A percentile compares a stretch with the other conserved stretches of the same genome.
phyloP scores from a whole-genome alignment of 2,113 vertebrate genomes.

The Myrmecobius fasciatus region DNA sequence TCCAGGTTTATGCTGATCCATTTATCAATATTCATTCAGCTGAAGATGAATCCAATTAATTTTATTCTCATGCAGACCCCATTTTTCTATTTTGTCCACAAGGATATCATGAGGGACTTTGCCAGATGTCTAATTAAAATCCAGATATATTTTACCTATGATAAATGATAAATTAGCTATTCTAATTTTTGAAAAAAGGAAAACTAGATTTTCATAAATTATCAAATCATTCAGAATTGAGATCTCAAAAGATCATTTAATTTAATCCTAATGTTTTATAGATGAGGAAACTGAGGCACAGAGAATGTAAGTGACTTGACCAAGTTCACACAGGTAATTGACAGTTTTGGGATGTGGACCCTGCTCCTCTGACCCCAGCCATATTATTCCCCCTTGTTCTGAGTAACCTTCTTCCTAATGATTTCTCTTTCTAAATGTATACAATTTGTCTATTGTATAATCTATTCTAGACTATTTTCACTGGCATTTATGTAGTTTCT shows the following conservation, averaged over 20 bases:
- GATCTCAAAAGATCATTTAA: neutral
- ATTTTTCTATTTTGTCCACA: neutral
- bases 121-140: neutral
- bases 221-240: neutral
- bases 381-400: neutral
- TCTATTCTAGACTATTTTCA: neutral
- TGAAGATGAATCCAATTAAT: neutral
- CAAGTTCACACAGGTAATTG: neutral
- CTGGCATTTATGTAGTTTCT: neutral
- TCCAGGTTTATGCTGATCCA: neutral
- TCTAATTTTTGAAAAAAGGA: neutral
- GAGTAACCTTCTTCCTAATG: neutral
- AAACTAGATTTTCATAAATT: neutral
- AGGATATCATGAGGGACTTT: neutral
- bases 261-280: neutral
- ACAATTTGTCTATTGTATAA: neutral
- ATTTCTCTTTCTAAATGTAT: neutral
- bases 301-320: conserved; percentile 1
- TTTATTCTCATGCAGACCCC: neutral
- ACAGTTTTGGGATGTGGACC: neutral
- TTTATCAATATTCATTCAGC: neutral
- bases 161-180: neutral
- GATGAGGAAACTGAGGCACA: conserved; percentile 2
- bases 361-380: neutral
- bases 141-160: neutral